Base-by-base conservation (phyloP, 1,140 invertebrate species). In the Varroa destructor region DNA sequence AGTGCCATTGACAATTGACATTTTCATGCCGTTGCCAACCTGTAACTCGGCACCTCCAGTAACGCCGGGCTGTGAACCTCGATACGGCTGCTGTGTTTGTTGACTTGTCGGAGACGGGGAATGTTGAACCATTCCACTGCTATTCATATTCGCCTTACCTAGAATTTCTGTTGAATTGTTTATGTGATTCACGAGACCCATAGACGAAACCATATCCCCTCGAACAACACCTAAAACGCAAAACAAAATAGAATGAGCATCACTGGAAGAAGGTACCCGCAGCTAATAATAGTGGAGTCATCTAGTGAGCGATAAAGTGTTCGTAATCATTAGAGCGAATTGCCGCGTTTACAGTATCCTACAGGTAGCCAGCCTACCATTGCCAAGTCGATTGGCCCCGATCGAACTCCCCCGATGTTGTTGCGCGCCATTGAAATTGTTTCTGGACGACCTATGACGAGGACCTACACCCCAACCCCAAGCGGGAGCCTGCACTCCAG, bases 381-480 rank as follows among this genome's bases (percentile, higher is more conserved):
- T 43, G 61, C 12, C 37, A 37, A 12, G 46, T 14, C 12, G 12
- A 67, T 46, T 67, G 2, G 12, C 61, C 14, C 40, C 37, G 1
- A 43, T 67, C 10, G 40, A 37, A 37, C 40, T 40, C 10, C 2
- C 40, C 40, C 40, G 46, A 43, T 14, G 61, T 46, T 14, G 61
- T 12, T 37, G 61, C 61, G 40, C 61, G 37, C 10, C 40, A 40
- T 1, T 46, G 61, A 67, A 46, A 40, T 12, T 67, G 40, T 25
- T 67, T 51, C 46, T 51, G 4, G 46, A 51, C 8, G 46, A 8
- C 8, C 46, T 67, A 2, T 67, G 61, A 25, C 61, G 61, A 67
- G 61, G 61, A 43, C 61, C 61, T 12, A 67, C 61, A 4, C 61
- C 61, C 61, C 61, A 67, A 3, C 61, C 61, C 61, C 61, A 67